These are phyloP conservation scores for Macrosiphum euphorbiae DNA, from an alignment of 2,888 invertebrate species.

Conservation along the genomic window DNA sequence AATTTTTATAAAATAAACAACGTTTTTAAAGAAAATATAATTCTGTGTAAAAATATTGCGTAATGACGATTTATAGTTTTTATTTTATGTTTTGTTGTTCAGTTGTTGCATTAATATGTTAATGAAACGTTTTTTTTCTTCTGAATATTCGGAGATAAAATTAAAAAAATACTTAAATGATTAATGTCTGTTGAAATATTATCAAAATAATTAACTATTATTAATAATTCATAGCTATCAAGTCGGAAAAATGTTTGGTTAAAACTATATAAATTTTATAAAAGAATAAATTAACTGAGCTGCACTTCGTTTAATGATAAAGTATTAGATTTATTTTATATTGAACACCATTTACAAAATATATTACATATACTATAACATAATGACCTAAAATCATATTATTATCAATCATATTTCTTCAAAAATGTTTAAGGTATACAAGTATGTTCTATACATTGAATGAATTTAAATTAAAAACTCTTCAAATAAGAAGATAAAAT, in stretches of 20 bases:
- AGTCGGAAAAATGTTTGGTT: not conserved
- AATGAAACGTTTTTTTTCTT: not conserved
- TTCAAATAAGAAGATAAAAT: not conserved
- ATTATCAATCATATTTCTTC: not conserved
- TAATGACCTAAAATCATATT: not conserved
- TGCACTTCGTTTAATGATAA: not conserved
- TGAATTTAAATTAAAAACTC: not conserved
- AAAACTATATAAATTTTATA: not conserved
- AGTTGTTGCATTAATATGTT: not conserved
- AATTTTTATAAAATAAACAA: not conserved
- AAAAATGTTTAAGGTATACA: not conserved
- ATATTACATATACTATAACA: not conserved
- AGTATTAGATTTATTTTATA: not conserved
- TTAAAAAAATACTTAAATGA: not conserved
- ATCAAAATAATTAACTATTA: conserved; percentile 24
- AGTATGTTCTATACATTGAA: not conserved
- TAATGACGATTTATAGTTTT: not conserved
- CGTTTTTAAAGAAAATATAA: not conserved
- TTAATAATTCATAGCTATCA: not conserved
- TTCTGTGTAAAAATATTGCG: not conserved
- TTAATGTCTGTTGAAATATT: not conserved
- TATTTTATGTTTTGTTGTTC: not conserved
- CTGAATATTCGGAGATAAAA: not conserved
- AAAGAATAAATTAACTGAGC: not conserved
- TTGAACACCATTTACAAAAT: not conserved